A percentile compares a stretch with the other conserved stretches of the same genome.
Evolutionary conservation across 2,113 vertebrate genomes (phyloP).

Genomic region (Xyliphius kryptos): DNA sequence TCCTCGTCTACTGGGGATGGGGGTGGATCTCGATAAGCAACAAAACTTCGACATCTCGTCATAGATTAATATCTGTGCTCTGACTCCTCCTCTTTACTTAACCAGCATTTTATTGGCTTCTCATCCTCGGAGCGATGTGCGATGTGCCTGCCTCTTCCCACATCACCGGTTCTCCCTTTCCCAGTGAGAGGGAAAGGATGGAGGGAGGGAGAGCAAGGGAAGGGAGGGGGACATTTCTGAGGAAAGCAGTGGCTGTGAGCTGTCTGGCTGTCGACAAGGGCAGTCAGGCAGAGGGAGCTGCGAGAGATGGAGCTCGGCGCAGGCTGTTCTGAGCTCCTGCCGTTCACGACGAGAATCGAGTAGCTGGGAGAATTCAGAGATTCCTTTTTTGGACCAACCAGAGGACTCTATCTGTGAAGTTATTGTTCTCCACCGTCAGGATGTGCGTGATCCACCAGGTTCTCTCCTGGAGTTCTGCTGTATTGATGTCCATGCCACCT

Average conservation of each 20-base stretch:
- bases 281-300: slow-evolving; percentile 39
- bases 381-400: slow-evolving; percentile 14
- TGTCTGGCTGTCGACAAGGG: slow-evolving; percentile 46
- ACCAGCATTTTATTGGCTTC: slow-evolving; percentile 42
- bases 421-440: slow-evolving; percentile 12
- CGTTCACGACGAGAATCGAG: slow-evolving; percentile 45
- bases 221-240: slow-evolving; percentile 40
- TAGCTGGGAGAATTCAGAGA: slow-evolving; percentile 38
- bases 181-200: slow-evolving; percentile 12
- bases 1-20: background rate
- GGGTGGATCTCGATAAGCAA: slow-evolving; percentile 14
- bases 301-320: slow-evolving; percentile 44
- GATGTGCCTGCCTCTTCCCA: slow-evolving; percentile 40
- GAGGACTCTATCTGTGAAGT: slow-evolving; percentile 6
- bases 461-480: slow-evolving; percentile 32
- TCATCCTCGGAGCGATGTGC: slow-evolving; percentile 17
- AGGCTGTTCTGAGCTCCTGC: slow-evolving; percentile 45
- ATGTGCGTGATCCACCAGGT: slow-evolving; percentile 28
- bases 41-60: slow-evolving; percentile 8
- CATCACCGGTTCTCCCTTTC: slow-evolving; percentile 37
- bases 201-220: slow-evolving; percentile 39
- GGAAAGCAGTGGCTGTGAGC: slow-evolving; percentile 52
- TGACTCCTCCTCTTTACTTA: slow-evolving; percentile 34
- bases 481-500: slow-evolving; percentile 38
- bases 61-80: slow-evolving; percentile 29